Evolutionary conservation across 2,888 invertebrate species (phyloP).

Genomic region (Graphium colonna): DNA sequence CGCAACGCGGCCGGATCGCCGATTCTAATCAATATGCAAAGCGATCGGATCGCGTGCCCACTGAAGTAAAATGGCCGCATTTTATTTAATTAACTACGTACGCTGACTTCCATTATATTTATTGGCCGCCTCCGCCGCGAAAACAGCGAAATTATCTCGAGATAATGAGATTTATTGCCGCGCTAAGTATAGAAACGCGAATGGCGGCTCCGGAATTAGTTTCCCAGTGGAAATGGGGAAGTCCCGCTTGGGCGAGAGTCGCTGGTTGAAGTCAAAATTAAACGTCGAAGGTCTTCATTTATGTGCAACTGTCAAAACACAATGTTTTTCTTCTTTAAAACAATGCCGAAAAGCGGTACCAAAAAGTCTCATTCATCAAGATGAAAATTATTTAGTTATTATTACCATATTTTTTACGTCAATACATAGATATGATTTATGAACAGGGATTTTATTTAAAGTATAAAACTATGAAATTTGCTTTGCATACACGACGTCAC

Average conservation of each 20-base stretch:
- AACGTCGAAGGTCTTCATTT: no score
- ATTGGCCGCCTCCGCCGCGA: slow-evolving; percentile 19
- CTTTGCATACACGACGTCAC: no score
- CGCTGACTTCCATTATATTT: slow-evolving; percentile 35
- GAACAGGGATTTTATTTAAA: no score
- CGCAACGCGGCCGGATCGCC: slow-evolving; percentile 32
- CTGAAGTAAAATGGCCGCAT: slow-evolving; percentile 36
- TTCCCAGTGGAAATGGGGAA: slow-evolving; percentile 3
- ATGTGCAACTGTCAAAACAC: no score
- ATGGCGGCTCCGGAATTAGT: slow-evolving; percentile 12
- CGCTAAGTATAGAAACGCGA: slow-evolving; percentile 19
- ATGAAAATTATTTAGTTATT: no score
- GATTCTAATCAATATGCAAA: slow-evolving; percentile 66
- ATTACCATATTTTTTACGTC: no score
- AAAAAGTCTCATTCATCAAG: no score
- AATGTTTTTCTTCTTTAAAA: no score
- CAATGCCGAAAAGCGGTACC: no score
- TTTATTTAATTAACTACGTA: slow-evolving; percentile 45
- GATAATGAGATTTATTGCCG: slow-evolving; percentile 25
- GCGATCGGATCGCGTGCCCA: slow-evolving; percentile 36
- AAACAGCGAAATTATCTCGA: slow-evolving; percentile 24
- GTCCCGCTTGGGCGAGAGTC: no score
- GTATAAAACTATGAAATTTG: no score
- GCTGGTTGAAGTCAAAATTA: background rate
- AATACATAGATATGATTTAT: no score